Conservation (phyloP, 2,888 invertebrate genomes). For the Tromatobia lineatoria region DNA sequence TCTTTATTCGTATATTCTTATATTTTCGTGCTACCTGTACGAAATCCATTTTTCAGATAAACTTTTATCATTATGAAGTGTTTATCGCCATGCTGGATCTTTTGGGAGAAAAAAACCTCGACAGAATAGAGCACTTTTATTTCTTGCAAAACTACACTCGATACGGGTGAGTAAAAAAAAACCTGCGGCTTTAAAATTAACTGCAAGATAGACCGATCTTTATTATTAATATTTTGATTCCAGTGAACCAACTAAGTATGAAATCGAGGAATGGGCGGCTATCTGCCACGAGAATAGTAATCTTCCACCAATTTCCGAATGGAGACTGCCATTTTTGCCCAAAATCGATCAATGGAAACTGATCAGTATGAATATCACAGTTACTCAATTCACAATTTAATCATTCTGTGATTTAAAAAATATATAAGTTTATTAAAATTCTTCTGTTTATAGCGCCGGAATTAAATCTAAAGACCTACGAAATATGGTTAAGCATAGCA, state of each 20-base stretch:
- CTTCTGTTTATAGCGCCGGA: slow-evolving; percentile 80
- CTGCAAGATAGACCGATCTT: not conserved
- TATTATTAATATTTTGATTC: not conserved
- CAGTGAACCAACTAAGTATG: slow-evolving; percentile 84
- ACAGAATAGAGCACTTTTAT: slow-evolving; percentile 76
- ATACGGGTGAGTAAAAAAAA: slow-evolving; percentile 62
- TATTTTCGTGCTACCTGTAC: not conserved
- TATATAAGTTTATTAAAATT: too few relatives aligned
- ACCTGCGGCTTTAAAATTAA: not conserved
- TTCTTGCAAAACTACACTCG: slow-evolving; percentile 81
- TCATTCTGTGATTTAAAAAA: too few relatives aligned
- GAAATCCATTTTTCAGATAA: slow-evolving; percentile 80
- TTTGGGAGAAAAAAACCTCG: slow-evolving; percentile 74
- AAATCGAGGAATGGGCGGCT: slow-evolving; percentile 86
- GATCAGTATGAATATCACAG: slow-evolving; percentile 77
- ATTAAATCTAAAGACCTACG: slow-evolving; percentile 85
- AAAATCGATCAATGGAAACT: slow-evolving; percentile 85
- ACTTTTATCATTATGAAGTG: slow-evolving; percentile 87
- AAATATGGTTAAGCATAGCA: slow-evolving; percentile 86
- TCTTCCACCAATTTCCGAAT: slow-evolving; percentile 85
- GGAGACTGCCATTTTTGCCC: slow-evolving; percentile 86
- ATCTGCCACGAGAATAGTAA: slow-evolving; percentile 83
- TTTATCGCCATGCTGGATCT: slow-evolving; percentile 85
- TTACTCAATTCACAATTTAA: not conserved
- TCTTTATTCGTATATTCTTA: not conserved